phyloP scores from a whole-genome alignment of 2,888 invertebrate species.

The Prosapia bicincta region DNA sequence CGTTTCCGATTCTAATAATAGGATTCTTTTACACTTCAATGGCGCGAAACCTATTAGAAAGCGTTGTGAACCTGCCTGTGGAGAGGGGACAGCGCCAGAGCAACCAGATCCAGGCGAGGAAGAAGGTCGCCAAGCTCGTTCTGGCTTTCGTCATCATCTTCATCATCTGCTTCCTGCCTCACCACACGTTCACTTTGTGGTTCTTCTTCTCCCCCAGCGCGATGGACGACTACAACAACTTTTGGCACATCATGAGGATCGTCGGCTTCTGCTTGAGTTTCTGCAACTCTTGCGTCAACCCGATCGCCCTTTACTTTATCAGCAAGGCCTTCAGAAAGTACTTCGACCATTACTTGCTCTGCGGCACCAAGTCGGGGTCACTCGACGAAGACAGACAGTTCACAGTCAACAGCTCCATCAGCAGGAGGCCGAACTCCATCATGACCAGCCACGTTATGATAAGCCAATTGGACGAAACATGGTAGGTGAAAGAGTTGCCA shows the following conservation, averaged over 20 bases:
- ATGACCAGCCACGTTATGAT: too few relatives aligned
- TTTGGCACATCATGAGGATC: conserved; percentile 75
- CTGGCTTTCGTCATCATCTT: conserved; percentile 87
- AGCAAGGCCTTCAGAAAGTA: conserved; percentile 72
- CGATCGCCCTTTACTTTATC: conserved; percentile 82
- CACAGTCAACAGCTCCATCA: background rate
- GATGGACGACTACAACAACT: conserved; percentile 62
- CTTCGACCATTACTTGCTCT: conserved; percentile 80
- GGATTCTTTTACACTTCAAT: conserved; percentile 84
- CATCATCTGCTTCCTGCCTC: conserved; percentile 81
- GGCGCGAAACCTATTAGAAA: conserved; percentile 78
- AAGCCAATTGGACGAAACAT: too few relatives aligned
- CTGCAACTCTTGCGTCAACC: conserved; percentile 88
- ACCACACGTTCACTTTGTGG: conserved; percentile 79
- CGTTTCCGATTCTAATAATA: conserved; percentile 80
- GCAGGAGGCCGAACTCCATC: too few relatives aligned
- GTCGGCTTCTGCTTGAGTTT: conserved; percentile 82
- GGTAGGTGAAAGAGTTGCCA: too few relatives aligned
- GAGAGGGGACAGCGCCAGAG: conserved; percentile 66
- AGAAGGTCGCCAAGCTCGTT: conserved; percentile 73
- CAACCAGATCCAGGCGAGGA: conserved; percentile 49
- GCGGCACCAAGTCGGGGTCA: conserved; percentile 16
- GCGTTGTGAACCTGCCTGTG: conserved; percentile 77
- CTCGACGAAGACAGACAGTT: too few relatives aligned
- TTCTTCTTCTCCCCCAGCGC: conserved; percentile 72